Evolutionary conservation across 2,113 vertebrate genomes (phyloP).

Genomic region (Nannospalax galili): DNA sequence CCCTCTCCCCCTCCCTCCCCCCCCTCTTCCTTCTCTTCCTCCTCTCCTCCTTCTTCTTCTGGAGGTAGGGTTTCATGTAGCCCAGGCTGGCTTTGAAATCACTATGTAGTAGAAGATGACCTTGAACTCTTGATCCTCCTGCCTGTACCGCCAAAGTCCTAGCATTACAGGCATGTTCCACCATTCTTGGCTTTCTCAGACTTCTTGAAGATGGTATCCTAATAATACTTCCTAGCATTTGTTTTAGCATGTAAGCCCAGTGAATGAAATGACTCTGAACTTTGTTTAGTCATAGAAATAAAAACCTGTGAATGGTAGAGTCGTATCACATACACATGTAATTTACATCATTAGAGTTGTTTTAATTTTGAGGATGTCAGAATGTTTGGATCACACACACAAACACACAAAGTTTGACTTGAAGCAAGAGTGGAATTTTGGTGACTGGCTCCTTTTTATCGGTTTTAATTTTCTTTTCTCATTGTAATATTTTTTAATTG

Average conservation of each 20-base stretch:
- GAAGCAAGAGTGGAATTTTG: neutral
- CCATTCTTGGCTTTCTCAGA: neutral
- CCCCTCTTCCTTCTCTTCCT: no score
- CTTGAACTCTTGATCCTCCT: neutral
- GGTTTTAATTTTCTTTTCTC: neutral
- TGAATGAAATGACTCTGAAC: neutral
- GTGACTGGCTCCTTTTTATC: neutral
- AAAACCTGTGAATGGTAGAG: neutral
- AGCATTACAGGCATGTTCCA: neutral
- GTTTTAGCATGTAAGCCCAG: neutral
- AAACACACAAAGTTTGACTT: neutral
- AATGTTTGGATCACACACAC: slow-evolving; percentile 37
- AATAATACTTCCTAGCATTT: neutral
- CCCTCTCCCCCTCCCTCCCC: neutral
- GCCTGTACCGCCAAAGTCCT: neutral
- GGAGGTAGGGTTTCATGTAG: no score
- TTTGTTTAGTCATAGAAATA: neutral
- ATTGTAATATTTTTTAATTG: slow-evolving; percentile 3
- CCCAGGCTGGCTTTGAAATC: neutral
- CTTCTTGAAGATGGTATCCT: neutral
- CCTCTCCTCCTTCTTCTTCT: rapidly evolving
- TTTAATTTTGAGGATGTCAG: slow-evolving; percentile 23
- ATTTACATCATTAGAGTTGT: neutral
- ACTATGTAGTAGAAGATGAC: neutral
- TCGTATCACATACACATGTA: neutral